Evolutionary conservation across 2,113 vertebrate genomes (phyloP).

Genomic region (Upupa epops): DNA sequence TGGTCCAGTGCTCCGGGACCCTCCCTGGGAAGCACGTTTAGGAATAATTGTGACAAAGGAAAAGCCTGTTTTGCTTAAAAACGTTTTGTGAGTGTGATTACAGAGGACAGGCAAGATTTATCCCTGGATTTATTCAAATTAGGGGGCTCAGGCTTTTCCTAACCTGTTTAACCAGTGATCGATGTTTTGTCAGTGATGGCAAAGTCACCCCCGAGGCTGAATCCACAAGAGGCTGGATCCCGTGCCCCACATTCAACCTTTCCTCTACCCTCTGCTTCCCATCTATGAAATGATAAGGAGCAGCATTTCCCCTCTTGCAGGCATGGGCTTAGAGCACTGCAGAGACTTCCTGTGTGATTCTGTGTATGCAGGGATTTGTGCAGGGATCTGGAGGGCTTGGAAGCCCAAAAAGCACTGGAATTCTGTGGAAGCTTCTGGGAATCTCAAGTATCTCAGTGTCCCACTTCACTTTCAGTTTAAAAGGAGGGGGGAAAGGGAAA

Average conservation of each 20-base stretch:
- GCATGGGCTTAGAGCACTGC: neutral
- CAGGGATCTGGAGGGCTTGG: neutral
- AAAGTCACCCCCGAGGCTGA: neutral
- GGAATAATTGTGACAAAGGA: neutral
- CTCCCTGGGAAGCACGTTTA: too few species aligned
- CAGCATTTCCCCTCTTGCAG: neutral
- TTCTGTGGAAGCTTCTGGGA: neutral
- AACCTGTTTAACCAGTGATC: neutral
- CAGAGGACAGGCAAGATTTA: neutral
- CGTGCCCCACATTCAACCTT: accelerated
- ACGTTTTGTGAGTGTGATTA: neutral
- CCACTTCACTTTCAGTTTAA: neutral
- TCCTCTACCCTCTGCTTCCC: neutral
- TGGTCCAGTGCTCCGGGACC: too few species aligned
- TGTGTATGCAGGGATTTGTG: neutral
- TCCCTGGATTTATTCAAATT: neutral
- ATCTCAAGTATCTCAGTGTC: neutral
- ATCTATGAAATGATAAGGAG: neutral
- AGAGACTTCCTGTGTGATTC: neutral
- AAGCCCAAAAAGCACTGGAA: neutral
- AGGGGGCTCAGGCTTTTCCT: neutral
- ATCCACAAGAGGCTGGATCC: neutral
- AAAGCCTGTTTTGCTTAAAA: neutral
- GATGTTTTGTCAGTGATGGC: neutral
- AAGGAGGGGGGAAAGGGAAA: neutral